Percentiles rank a stretch among this genome's conserved stretches.
These are phyloP conservation scores for Scytalopus superciliaris DNA, from an alignment of 2,113 vertebrate species.

Conservation along the genomic window DNA sequence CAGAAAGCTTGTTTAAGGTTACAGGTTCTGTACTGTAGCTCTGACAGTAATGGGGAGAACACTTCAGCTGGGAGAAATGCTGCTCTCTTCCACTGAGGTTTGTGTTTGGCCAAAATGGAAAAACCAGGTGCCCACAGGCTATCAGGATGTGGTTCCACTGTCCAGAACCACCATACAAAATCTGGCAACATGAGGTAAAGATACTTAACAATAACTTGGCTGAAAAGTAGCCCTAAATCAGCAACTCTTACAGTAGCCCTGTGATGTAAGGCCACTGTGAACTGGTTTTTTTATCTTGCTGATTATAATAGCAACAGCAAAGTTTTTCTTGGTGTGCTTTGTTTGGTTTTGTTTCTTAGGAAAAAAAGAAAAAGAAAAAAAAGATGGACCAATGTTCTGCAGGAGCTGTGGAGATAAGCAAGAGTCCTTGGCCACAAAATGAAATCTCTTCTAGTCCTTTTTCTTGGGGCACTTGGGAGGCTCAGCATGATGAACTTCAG, in stretches of 20 bases:
- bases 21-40: background rate
- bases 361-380: background rate
- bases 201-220: background rate
- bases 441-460: background rate
- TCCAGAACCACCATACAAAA: background rate
- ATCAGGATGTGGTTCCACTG: background rate
- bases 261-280: background rate
- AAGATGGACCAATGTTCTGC: background rate
- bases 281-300: background rate
- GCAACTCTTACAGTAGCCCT: background rate
- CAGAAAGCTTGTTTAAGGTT: background rate
- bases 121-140: background rate
- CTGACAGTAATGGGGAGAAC: background rate
- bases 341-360: background rate
- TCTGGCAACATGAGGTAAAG: background rate
- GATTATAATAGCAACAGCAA: background rate
- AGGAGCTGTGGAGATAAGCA: background rate
- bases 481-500: background rate
- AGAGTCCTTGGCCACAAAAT: background rate
- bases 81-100: background rate
- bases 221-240: background rate
- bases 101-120: background rate
- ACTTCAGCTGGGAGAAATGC: background rate
- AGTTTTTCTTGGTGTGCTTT: background rate
- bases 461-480: fast-evolving